Evolutionary conservation across 2,797 vertebrate species (phyloP).

Genomic region (Streptopelia turtur): DNA sequence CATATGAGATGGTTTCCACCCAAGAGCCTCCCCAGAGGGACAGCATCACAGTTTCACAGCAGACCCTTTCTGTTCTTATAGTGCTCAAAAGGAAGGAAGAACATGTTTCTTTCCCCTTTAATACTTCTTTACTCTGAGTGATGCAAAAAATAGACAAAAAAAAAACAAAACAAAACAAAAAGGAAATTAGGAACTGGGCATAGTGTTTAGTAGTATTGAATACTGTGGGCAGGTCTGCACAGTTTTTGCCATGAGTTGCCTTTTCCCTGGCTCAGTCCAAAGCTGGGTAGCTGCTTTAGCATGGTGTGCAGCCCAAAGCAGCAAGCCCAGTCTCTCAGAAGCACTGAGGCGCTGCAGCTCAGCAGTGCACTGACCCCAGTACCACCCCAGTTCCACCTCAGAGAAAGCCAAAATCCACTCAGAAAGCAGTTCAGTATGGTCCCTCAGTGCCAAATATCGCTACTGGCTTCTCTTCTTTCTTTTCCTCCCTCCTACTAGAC

Average conservation of each 20-base stretch:
- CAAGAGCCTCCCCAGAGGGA: fast-evolving
- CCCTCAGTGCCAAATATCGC: neutral
- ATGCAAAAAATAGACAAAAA: neutral
- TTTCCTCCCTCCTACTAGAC: neutral
- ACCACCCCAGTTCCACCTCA: neutral
- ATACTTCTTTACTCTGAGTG: neutral
- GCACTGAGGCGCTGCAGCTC: neutral
- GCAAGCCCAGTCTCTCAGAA: neutral
- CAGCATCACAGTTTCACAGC: neutral
- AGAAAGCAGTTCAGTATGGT: neutral
- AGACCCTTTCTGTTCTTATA: neutral
- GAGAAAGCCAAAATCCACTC: neutral
- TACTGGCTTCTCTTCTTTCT: neutral
- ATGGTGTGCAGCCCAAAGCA: neutral
- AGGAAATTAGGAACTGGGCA: neutral
- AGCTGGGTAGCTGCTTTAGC: neutral
- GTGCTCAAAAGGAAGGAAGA: neutral
- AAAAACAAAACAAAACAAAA: neutral
- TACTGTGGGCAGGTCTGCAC: fast-evolving
- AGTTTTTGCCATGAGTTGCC: neutral
- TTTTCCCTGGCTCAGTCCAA: neutral
- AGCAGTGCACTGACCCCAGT: neutral
- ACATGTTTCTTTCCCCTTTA: neutral
- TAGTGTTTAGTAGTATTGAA: neutral
- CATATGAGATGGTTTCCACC: neutral